Evolutionary conservation across 2,113 vertebrate species (phyloP).

Genomic region (crab-eating macaque (Macaca fascicularis)): T2T-MFA8v1.1 NC_088376.1:8639001-8639500

Average conservation of each 20-base stretch:
- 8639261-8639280: conserved; percentile 30
- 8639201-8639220: conserved; percentile 57
- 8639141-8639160: conserved; percentile 54
- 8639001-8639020: conserved; percentile 7
- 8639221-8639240: background rate
- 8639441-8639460: background rate
- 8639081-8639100: conserved; percentile 35
- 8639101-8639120: conserved; percentile 16
- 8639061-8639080: conserved; percentile 57
- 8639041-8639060: conserved; percentile 22
- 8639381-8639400: background rate
- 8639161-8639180: conserved; percentile 55
- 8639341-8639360: background rate
- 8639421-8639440: background rate
- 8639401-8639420: background rate
- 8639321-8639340: background rate
- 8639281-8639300: background rate
- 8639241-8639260: background rate
- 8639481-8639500: background rate
- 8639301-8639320: background rate
- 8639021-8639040: background rate
- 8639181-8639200: conserved; percentile 49
- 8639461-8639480: background rate
- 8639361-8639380: background rate
- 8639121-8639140: conserved; percentile 51